These are phyloP conservation scores for Monopis laevigella DNA, from an alignment of 2,888 invertebrate species.

Conservation along the genomic window DNA sequence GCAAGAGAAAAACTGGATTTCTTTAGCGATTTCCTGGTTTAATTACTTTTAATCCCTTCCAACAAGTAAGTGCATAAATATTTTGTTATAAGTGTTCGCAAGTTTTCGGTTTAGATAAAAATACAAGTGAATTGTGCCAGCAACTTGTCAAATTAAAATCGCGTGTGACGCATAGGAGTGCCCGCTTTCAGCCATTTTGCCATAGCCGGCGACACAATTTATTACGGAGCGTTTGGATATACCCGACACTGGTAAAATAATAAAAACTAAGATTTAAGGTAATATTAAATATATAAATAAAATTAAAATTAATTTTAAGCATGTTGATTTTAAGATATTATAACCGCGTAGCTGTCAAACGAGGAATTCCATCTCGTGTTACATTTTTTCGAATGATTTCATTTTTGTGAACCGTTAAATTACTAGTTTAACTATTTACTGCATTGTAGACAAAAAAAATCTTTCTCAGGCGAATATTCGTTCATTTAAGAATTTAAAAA, in stretches of 20 bases:
- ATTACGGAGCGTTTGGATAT: conserved; percentile 50
- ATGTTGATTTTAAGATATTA: no score
- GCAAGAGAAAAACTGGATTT: conserved; percentile 65
- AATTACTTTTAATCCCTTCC: conserved; percentile 63
- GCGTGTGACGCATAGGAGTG: conserved; percentile 72
- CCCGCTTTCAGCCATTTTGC: conserved; percentile 66
- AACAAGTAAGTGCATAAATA: conserved; percentile 60
- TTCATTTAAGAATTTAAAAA: conserved; percentile 13
- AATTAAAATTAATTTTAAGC: no score
- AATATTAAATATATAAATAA: conserved; percentile 1
- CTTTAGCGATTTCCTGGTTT: conserved; percentile 65
- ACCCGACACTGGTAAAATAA: no score
- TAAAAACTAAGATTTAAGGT: no score
- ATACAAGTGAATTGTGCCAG: neutral
- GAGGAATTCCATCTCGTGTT: no score
- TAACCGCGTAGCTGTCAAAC: no score
- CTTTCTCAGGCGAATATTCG: conserved; percentile 20
- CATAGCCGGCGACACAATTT: conserved; percentile 64
- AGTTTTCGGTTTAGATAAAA: neutral
- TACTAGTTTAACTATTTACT: no score
- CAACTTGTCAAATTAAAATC: neutral
- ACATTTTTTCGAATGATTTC: no score
- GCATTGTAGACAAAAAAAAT: no score
- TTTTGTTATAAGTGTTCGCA: conserved; percentile 3
- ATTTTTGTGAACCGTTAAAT: no score